Percentiles rank a stretch among this genome's conserved stretches.
Evolutionary conservation across 2,888 invertebrate species (phyloP).

Genomic region (Reticulitermes lucifugus): DNA sequence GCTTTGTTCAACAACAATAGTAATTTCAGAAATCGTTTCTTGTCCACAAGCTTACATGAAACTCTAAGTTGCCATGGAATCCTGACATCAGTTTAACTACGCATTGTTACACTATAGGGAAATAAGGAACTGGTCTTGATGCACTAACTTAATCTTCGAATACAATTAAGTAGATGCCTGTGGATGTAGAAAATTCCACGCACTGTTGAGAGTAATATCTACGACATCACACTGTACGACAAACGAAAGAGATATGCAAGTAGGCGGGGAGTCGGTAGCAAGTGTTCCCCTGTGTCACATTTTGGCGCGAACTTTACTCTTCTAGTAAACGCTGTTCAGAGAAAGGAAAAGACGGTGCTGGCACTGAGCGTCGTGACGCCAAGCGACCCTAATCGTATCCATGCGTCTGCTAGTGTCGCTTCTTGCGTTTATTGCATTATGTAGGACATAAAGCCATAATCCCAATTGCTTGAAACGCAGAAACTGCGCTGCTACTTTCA

Average conservation of each 20-base stretch:
- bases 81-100: neutral
- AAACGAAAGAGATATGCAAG: neutral
- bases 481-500: neutral
- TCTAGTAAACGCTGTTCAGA: constrained; percentile 21
- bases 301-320: neutral
- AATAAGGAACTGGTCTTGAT: neutral
- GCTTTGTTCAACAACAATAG: neutral
- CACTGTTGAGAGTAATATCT: neutral
- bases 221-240: neutral
- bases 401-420: neutral
- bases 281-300: constrained; percentile 1
- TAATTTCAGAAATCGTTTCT: neutral
- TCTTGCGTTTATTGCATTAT: neutral
- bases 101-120: constrained; percentile 13
- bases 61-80: neutral
- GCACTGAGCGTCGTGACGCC: constrained; percentile 17
- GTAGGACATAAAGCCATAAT: neutral
- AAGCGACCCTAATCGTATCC: neutral
- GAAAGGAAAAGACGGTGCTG: neutral
- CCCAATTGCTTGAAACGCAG: neutral
- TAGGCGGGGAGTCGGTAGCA: neutral
- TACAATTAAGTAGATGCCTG: neutral
- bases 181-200: neutral
- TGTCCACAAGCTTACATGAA: neutral
- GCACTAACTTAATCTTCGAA: neutral